Evolutionary conservation across 2,113 vertebrate genomes (phyloP).

Genomic region (Onychostruthus taczanowskii): DNA sequence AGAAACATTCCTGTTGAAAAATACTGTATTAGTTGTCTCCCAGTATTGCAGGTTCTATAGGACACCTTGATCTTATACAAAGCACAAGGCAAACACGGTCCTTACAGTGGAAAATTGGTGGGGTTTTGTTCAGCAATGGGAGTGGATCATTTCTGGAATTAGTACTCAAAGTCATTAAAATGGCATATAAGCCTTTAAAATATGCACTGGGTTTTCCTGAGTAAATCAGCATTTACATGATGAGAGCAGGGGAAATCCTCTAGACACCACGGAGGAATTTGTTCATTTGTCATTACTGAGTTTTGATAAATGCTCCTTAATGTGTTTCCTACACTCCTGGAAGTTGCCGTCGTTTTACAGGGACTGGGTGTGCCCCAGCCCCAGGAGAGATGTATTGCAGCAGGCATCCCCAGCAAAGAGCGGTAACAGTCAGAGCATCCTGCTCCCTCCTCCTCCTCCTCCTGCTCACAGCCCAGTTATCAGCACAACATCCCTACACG

Average conservation of each 20-base stretch:
- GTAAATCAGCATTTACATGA: not conserved
- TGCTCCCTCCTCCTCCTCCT: not conserved
- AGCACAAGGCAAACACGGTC: not conserved
- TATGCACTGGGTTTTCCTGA: not conserved
- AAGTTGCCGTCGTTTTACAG: not conserved
- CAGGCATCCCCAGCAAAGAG: not conserved
- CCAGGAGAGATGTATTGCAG: fast-evolving
- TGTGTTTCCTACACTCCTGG: not conserved
- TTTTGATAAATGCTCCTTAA: not conserved
- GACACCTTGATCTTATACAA: fast-evolving
- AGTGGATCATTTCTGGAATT: not conserved
- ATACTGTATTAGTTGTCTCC: not conserved
- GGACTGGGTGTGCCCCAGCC: not conserved
- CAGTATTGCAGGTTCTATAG: not conserved
- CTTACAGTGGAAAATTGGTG: not conserved
- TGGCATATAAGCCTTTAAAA: not conserved
- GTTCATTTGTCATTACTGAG: not conserved
- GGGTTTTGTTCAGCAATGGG: not conserved
- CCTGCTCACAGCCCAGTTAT: not conserved
- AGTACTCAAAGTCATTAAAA: not conserved
- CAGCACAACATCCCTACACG: not conserved
- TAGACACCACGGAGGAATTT: not conserved
- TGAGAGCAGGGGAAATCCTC: not conserved
- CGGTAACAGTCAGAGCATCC: not conserved
- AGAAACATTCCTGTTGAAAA: not conserved